Conservation (phyloP, 2,797 vertebrate species). For the Diceros bicornis region DNA sequence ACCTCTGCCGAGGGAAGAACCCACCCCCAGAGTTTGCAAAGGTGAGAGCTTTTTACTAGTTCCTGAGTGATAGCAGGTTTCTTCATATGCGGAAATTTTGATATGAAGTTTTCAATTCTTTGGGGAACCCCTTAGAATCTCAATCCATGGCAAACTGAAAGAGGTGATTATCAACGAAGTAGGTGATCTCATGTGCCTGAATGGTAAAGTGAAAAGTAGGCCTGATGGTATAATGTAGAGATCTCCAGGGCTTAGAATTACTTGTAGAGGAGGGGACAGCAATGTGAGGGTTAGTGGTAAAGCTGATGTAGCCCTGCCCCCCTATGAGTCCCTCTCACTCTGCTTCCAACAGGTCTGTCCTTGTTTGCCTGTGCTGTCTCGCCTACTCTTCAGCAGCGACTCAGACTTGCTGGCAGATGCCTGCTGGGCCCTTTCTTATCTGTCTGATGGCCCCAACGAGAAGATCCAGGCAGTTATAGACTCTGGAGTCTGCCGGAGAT, state of each 20-base stretch:
- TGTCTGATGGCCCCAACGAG: conserved; percentile 99
- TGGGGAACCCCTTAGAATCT: conserved; percentile 15
- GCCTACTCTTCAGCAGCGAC: conserved; percentile 98
- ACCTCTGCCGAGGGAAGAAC: conserved; percentile 98
- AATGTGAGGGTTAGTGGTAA: background rate
- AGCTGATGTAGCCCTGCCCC: background rate
- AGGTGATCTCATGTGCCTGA: background rate
- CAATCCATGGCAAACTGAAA: conserved; percentile 12
- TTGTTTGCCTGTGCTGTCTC: conserved; percentile 97
- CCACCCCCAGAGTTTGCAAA: conserved; percentile 98
- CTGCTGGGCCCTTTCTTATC: conserved; percentile 99
- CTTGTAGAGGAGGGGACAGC: background rate
- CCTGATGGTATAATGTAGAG: background rate
- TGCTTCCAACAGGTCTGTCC: conserved; percentile 94
- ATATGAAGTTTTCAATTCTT: background rate
- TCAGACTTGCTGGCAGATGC: conserved; percentile 98
- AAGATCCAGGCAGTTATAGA: conserved; percentile 99
- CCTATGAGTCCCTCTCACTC: conserved; percentile 73
- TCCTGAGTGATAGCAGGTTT: background rate
- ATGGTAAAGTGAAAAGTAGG: conserved; percentile 19
- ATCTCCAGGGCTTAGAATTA: conserved; percentile 10
- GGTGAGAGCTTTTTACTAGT: conserved; percentile 88
- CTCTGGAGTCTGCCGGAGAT: conserved; percentile 97
- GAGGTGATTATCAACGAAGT: background rate
- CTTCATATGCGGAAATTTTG: background rate